phyloP scores from a whole-genome alignment of 1,140 invertebrate species.

The Drosophila sucinea region DNA sequence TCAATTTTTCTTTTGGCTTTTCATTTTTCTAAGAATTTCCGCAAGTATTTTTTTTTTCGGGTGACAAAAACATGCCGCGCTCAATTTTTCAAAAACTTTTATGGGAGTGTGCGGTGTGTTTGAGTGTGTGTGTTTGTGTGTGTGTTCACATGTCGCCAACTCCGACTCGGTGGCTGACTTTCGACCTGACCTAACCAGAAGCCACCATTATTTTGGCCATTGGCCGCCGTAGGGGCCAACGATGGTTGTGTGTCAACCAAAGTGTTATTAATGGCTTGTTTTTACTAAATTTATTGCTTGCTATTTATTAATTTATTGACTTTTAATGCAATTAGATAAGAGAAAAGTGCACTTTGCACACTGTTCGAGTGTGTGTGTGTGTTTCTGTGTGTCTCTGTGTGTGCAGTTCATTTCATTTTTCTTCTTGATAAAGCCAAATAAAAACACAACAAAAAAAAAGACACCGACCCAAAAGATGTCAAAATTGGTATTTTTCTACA shows the following conservation, averaged over 20 bases:
- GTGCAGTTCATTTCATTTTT: slow-evolving; percentile 52
- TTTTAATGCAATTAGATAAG: slow-evolving; percentile 80
- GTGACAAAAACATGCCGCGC: slow-evolving; percentile 75
- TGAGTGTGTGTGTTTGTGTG: slow-evolving; percentile 42
- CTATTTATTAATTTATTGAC: slow-evolving; percentile 80
- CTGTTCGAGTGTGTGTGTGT: slow-evolving; percentile 43
- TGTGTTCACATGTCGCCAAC: slow-evolving; percentile 51
- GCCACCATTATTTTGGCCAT: slow-evolving; percentile 13
- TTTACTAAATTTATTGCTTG: slow-evolving; percentile 81
- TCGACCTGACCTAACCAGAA: slow-evolving; percentile 58
- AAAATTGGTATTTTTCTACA: neutral
- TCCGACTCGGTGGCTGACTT: slow-evolving; percentile 38
- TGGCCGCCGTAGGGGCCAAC: slow-evolving; percentile 32
- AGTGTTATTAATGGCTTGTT: slow-evolving; percentile 81
- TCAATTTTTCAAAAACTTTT: slow-evolving; percentile 68
- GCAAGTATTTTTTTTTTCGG: slow-evolving; percentile 48
- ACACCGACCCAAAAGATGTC: neutral
- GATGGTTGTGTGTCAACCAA: slow-evolving; percentile 66
- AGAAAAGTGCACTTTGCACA: slow-evolving; percentile 62
- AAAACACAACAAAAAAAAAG: neutral
- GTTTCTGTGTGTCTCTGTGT: slow-evolving; percentile 11
- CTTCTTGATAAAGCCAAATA: slow-evolving; percentile 38
- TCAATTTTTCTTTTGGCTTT: slow-evolving; percentile 55
- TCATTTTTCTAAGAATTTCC: slow-evolving; percentile 49
- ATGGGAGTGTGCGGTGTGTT: slow-evolving; percentile 24